phyloP scores from a whole-genome alignment of 53 echinoderm and acorn worm species.

The Hippasteria phrygiana region DNA sequence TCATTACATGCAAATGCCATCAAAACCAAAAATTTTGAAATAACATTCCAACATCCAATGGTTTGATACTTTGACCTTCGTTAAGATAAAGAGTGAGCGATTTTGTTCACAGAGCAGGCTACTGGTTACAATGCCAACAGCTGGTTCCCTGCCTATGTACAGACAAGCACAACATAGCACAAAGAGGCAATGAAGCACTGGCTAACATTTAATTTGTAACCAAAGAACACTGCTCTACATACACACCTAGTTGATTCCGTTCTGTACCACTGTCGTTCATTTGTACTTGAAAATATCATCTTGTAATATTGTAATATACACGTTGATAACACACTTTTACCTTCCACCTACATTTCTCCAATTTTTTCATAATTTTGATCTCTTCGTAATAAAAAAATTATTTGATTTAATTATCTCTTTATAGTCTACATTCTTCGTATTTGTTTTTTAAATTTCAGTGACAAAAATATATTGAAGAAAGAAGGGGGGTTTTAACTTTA shows the following conservation, averaged over 20 bases:
- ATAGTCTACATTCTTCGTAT: slow-evolving; percentile 63
- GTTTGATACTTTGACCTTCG: too few relatives aligned
- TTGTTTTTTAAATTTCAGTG: slow-evolving; percentile 69
- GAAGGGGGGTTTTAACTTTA: slow-evolving; percentile 53
- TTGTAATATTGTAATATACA: slow-evolving; percentile 42
- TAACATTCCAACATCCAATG: too few relatives aligned
- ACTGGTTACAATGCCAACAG: neutral
- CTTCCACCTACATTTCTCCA: slow-evolving; percentile 7
- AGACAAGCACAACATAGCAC: slow-evolving; percentile 15
- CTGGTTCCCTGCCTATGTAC: neutral
- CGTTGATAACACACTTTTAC: slow-evolving; percentile 56
- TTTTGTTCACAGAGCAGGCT: neutral
- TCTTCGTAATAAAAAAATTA: slow-evolving; percentile 64
- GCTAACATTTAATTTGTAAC: slow-evolving; percentile 2
- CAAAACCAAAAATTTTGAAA: too few relatives aligned
- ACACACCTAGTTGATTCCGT: neutral
- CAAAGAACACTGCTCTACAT: slow-evolving; percentile 5
- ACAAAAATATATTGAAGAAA: slow-evolving; percentile 77
- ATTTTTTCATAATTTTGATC: slow-evolving; percentile 19
- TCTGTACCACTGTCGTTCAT: slow-evolving; percentile 11
- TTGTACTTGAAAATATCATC: slow-evolving; percentile 58
- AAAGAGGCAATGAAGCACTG: neutral
- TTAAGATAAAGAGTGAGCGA: neutral
- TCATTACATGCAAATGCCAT: too few relatives aligned
- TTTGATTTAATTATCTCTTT: slow-evolving; percentile 47